Evolutionary conservation across 2,797 vertebrate species (phyloP).

Genomic region (Carapus acus): DNA sequence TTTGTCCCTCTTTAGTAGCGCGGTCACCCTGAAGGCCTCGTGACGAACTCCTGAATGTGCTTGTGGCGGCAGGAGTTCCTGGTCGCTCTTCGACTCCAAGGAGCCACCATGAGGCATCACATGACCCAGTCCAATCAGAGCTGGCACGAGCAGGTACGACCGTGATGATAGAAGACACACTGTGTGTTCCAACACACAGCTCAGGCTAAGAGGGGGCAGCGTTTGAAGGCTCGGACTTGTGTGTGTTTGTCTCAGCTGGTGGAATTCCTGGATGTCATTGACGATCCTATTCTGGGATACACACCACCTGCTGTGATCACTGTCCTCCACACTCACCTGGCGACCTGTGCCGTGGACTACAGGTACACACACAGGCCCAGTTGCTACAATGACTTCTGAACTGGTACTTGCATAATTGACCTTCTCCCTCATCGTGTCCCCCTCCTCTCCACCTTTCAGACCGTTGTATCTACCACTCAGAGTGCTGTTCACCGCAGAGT

Average conservation of each 20-base stretch:
- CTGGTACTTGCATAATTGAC: not conserved
- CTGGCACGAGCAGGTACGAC: constrained; percentile 86
- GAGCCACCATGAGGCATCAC: constrained; percentile 83
- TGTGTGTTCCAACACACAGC: not conserved
- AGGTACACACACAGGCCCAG: constrained; percentile 63
- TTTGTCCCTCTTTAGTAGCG: constrained; percentile 38
- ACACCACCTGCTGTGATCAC: constrained; percentile 86
- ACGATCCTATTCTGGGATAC: constrained; percentile 89
- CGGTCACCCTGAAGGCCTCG: not conserved
- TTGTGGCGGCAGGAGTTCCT: constrained; percentile 81
- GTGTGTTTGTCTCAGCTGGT: constrained; percentile 69
- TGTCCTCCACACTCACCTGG: constrained; percentile 84
- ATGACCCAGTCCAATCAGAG: constrained; percentile 79
- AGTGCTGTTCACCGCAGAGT: constrained; percentile 83
- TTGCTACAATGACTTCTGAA: not conserved
- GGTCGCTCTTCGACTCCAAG: constrained; percentile 83
- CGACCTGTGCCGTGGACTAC: constrained; percentile 88
- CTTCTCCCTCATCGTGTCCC: not conserved
- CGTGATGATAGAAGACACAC: no score
- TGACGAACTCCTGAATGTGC: not conserved
- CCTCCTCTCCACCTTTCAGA: constrained; percentile 53
- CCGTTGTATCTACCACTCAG: constrained; percentile 86
- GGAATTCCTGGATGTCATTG: constrained; percentile 86
- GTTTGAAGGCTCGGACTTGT: constrained; percentile 1
- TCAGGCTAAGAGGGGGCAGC: not conserved